Evolutionary conservation across 1,140 invertebrate genomes (phyloP), one percentile per base, ranked within the genome.

Genomic region (Probaryconus sp.): DNA sequence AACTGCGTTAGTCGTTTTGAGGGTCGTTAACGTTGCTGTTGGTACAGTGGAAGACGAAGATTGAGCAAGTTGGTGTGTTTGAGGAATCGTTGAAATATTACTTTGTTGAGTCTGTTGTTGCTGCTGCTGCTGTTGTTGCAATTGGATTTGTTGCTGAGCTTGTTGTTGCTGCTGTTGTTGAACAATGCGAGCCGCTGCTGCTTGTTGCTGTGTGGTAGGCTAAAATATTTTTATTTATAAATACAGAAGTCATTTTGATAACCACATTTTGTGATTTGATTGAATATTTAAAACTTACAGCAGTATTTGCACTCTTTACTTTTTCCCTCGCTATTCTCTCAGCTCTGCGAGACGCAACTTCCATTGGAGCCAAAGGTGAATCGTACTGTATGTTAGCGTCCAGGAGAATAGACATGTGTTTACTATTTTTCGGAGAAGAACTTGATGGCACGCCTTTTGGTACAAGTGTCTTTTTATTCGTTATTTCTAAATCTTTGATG

Each of bases 311-410:
- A 48, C 89, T 83, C 64, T 92, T 90, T 69, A 89, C 80, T 77
- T 97, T 97, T 74, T 96, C 95, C 75, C 93, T 91, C 0, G 92
- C 92, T 51, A 97, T 92, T 58, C 95, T 89, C 77, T 98, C 96
- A 1, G 94, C 94, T 74, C 96, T 89, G 43, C 92, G 92, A 4
- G 91, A 89, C 1, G 96, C 96, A 21, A 98, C 94, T 73, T 96
- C 93, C 73, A 93, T 91, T 0, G 96, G 96, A 53, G 91, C 90
- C 11, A 96, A 86, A 0, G 96, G 96, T 65, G 89, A 90, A 72
- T 98, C 97, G 78, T 97, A 95, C 5, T 83, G 77, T 38, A 99
- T 94, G 3, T 93, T 93, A 82, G 91, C 93, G 38, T 98, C 96
- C 18, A 91, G 89, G 63, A 98, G 84, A 26, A 97, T 91, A 16